These are phyloP conservation scores for Pachyuromys duprasi DNA, from an alignment of 2,797 vertebrate species.

Conservation along the genomic window DNA sequence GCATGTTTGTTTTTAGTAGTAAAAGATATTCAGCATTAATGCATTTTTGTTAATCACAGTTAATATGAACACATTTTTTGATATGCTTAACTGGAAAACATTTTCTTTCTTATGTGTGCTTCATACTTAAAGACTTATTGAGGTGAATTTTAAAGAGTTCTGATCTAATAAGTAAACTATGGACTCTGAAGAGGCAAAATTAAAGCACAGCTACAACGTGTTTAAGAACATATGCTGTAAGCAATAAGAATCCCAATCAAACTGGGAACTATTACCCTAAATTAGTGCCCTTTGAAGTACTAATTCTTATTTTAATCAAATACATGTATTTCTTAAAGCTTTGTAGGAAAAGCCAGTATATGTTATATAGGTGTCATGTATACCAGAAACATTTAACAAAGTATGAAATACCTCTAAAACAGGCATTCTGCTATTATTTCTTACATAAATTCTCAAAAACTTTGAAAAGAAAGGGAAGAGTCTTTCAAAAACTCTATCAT, in stretches of 20 bases:
- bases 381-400: slow-evolving; percentile 38
- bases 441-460: slow-evolving; percentile 55
- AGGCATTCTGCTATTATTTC: slow-evolving; percentile 26
- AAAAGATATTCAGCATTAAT: slow-evolving; percentile 24
- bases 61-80: slow-evolving; percentile 40
- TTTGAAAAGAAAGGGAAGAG: not conserved
- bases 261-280: slow-evolving; percentile 61
- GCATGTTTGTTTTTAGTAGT: not conserved
- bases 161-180: slow-evolving; percentile 33
- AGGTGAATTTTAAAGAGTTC: slow-evolving; percentile 64
- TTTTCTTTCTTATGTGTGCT: slow-evolving; percentile 53
- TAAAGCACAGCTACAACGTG: not conserved
- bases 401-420: slow-evolving; percentile 31
- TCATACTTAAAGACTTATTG: slow-evolving; percentile 42
- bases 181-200: slow-evolving; percentile 18
- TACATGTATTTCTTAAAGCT: slow-evolving; percentile 18
- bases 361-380: slow-evolving; percentile 41
- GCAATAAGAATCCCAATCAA: slow-evolving; percentile 69
- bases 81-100: slow-evolving; percentile 55
- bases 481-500: not conserved
- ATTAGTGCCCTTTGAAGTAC: slow-evolving; percentile 11
- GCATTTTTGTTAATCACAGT: slow-evolving; percentile 21
- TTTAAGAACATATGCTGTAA: slow-evolving; percentile 29
- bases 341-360: slow-evolving; percentile 46
- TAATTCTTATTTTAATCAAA: slow-evolving; percentile 72